These are phyloP conservation scores for Euclidia mi DNA, from an alignment of 2,888 invertebrate species.

Conservation along the genomic window DNA sequence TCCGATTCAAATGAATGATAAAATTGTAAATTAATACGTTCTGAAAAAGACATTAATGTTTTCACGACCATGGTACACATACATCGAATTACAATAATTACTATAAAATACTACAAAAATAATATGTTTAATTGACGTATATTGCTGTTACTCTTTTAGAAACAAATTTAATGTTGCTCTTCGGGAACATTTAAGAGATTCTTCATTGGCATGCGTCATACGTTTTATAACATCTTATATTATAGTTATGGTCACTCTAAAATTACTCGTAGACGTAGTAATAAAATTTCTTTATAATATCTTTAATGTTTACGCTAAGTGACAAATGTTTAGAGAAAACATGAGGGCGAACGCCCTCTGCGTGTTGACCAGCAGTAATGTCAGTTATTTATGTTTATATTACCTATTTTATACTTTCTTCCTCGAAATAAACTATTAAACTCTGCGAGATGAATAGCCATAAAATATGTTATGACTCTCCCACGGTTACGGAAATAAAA, in stretches of 20 bases:
- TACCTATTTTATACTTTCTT: conserved; percentile 5
- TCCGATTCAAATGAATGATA: background rate
- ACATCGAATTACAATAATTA: background rate
- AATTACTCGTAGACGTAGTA: conserved; percentile 44
- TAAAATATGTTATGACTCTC: background rate
- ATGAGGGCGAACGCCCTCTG: conserved; percentile 18
- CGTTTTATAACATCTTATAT: conserved; percentile 60
- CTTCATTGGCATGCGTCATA: conserved; percentile 49
- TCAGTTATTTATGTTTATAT: conserved; percentile 27
- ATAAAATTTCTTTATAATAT: conserved; percentile 48
- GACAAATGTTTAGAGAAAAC: conserved; percentile 38
- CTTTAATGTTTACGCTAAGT: conserved; percentile 42
- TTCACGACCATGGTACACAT: background rate
- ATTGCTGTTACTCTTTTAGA: conserved; percentile 1
- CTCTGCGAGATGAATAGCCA: conserved; percentile 8
- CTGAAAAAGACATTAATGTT: background rate
- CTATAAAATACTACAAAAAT: conserved; percentile 1
- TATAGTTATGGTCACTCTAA: conserved; percentile 55
- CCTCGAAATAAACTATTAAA: conserved; percentile 6
- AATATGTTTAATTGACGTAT: background rate
- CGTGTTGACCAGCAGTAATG: conserved; percentile 19
- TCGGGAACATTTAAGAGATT: background rate
- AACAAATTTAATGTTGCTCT: background rate
- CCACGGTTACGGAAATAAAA: conserved; percentile 1
- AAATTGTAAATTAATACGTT: background rate